Conservation (phyloP, 2,113 vertebrate species). For the Salvelinus fontinalis region DNA sequence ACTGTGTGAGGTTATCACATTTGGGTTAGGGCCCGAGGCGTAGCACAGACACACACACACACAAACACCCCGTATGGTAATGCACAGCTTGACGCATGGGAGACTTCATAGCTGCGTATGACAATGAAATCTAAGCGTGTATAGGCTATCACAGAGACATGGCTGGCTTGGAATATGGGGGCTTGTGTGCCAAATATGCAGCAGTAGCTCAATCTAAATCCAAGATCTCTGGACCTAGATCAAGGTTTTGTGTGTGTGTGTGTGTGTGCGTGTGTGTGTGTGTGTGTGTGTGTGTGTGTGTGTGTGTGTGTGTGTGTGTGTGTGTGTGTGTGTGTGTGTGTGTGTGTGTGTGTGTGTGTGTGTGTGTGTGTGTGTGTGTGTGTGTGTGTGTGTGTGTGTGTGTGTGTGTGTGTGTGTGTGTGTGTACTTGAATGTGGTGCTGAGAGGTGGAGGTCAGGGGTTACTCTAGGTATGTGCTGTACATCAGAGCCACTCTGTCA, state of each 20-base stretch:
- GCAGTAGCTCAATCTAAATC: background rate
- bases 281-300: no score
- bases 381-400: background rate
- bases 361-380: background rate
- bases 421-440: constrained; percentile 2
- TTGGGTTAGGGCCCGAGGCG: background rate
- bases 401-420: background rate
- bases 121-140: constrained; percentile 7
- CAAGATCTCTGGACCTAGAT: constrained; percentile 21
- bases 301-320: no score
- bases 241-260: background rate
- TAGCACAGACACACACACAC: background rate
- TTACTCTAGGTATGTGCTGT: constrained; percentile 16
- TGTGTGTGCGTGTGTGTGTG: background rate
- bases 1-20: background rate
- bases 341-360: no score
- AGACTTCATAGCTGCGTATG: constrained; percentile 3
- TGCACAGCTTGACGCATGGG: background rate
- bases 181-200: constrained; percentile 34
- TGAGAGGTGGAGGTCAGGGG: constrained; percentile 38
- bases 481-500: constrained; percentile 35
- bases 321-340: no score
- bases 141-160: constrained; percentile 6
- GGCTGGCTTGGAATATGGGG: constrained; percentile 3
- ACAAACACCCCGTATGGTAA: background rate